Base-by-base conservation (phyloP, 2,797 vertebrate species). In the Momotus momota region DNA sequence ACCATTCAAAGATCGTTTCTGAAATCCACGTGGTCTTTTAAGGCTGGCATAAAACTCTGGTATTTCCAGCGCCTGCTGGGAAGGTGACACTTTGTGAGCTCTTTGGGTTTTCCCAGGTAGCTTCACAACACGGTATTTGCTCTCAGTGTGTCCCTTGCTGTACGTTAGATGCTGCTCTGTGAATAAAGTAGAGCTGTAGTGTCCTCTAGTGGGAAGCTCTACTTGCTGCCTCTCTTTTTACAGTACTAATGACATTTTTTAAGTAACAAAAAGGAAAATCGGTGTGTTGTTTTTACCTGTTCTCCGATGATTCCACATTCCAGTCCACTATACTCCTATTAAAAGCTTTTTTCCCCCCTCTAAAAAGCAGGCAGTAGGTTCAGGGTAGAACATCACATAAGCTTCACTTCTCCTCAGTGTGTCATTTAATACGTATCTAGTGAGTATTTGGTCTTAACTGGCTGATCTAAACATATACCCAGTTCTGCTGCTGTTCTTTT, bases 171-270 rank as follows among this genome's bases (percentile, higher is more conserved):
- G 27, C 71, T 64, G 71, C 26, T 49, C 79, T n/a, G 31, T 6
- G 41, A 60, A 16, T 38, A 45, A 82, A 82, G 70, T 4, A 54
- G 69, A 85, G 66, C 73, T 15, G 46, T 5, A 80, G 64, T 69
- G 92, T 14, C 97, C 94, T 71, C 97, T 97, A 88, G 80, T 40
- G 97, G 94, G 31, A 58, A 81, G 7, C 26, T 55, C 46, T 83
- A 26, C 35, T 54, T 14, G 19, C 35, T 91, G 52, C 61, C 23
- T 45, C 25, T 51, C 46, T 70, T 48, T 25, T 29, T 14, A n/a
- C 54, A 26, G 14, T 5, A 48, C 52, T 35, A 52, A 40, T 14
- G 70, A 27, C 4, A 3, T 35, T 35, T 4, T 17, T 27, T 51
- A 41, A 94, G 61, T 13, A 43, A 35, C 29, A 51, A 52, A 83